Conservation (phyloP, 1,140 invertebrate genomes). For the Pseudoatta argentina region DNA sequence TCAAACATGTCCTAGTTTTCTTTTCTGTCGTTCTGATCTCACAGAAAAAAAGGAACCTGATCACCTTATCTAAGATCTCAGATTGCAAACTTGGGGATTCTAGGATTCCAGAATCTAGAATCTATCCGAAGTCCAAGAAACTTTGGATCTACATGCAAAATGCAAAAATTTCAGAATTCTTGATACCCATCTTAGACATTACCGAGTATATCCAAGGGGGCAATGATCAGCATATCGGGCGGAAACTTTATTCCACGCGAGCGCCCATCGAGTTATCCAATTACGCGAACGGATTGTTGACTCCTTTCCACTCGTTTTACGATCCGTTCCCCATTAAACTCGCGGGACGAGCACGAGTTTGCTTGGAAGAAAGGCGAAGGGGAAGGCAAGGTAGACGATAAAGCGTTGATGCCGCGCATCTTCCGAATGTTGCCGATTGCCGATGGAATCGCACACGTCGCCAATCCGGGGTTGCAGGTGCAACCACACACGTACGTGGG, state of each 20-base stretch:
- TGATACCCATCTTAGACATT: slow-evolving; percentile 33
- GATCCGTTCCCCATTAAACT: slow-evolving; percentile 32
- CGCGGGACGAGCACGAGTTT: slow-evolving; percentile 9
- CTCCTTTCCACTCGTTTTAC: slow-evolving; percentile 46
- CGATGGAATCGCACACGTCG: slow-evolving; percentile 44
- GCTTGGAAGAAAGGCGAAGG: background rate
- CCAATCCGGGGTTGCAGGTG: background rate
- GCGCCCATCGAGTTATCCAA: slow-evolving; percentile 47
- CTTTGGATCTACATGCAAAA: slow-evolving; percentile 22
- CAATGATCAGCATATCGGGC: slow-evolving; percentile 30
- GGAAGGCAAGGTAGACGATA: background rate
- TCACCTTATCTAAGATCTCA: background rate
- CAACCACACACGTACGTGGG: background rate
- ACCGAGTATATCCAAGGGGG: slow-evolving; percentile 1
- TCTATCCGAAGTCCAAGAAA: background rate
- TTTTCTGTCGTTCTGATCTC: slow-evolving; percentile 2
- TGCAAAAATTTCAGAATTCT: slow-evolving; percentile 40
- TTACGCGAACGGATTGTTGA: slow-evolving; percentile 58
- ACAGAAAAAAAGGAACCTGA: background rate
- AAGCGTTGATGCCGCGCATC: slow-evolving; percentile 19
- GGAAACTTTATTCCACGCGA: slow-evolving; percentile 5
- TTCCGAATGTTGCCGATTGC: slow-evolving; percentile 23
- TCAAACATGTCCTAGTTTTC: background rate
- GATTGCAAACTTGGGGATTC: slow-evolving; percentile 10
- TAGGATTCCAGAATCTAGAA: background rate